These are phyloP conservation scores for Tyto alba DNA, from an alignment of 2,113 vertebrate species.

Conservation along the genomic window DNA sequence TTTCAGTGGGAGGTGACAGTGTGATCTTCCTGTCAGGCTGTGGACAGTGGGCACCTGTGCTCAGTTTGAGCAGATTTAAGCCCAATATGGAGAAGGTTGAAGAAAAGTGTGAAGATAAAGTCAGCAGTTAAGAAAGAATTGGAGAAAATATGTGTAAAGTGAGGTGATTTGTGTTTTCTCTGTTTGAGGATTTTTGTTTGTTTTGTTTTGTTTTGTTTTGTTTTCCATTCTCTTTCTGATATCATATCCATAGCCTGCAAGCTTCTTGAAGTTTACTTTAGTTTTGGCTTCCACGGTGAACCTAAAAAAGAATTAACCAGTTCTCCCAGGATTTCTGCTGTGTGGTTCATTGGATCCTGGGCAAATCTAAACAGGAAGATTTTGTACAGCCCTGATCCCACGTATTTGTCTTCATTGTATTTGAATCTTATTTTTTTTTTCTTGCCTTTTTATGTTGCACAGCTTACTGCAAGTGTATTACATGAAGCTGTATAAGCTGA, in stretches of 20 bases:
- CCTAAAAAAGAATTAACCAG: background rate
- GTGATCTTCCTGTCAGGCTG: background rate
- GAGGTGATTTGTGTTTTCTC: rapidly evolving
- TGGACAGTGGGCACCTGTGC: background rate
- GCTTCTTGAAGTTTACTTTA: background rate
- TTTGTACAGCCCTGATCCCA: background rate
- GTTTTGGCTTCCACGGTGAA: background rate
- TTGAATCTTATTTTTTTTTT: background rate
- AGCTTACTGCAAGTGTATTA: background rate
- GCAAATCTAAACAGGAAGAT: background rate
- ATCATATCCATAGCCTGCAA: background rate
- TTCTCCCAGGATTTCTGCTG: background rate
- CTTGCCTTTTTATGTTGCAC: background rate
- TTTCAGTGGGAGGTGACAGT: background rate
- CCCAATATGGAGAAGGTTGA: background rate
- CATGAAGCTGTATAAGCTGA: background rate
- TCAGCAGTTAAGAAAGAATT: background rate
- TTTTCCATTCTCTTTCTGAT: background rate
- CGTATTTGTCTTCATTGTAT: background rate
- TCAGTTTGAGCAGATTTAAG: background rate
- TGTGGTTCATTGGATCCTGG: background rate
- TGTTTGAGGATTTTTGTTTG: background rate
- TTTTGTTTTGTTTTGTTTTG: no score
- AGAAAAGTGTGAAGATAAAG: background rate
- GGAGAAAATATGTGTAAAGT: background rate